A percentile compares a stretch with the other conserved stretches of the same genome.
Conservation (phyloP, 2,113 vertebrate genomes). For the Vulpes lagopus region DNA sequence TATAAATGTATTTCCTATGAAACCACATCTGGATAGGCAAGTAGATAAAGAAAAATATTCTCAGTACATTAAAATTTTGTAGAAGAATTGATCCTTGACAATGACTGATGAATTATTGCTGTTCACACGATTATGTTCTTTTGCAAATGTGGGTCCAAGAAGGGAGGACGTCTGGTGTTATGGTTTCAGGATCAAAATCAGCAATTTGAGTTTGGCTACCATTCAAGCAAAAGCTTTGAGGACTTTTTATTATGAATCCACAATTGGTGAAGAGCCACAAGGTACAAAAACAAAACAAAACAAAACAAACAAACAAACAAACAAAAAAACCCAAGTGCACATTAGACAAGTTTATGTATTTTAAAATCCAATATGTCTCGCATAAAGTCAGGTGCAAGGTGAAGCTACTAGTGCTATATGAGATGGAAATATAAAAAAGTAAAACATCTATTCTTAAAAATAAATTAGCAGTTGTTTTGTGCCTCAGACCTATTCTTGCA, state of each 20-base stretch:
- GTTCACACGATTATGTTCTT: background rate
- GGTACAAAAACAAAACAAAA: background rate
- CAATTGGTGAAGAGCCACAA: background rate
- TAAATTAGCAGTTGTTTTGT: background rate
- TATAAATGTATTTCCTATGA: background rate
- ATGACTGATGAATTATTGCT: background rate
- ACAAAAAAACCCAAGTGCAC: background rate
- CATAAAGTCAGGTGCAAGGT: background rate
- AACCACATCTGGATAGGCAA: background rate
- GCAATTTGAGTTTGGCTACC: background rate
- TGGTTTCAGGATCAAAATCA: background rate
- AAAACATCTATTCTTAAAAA: slow-evolving; percentile 5
- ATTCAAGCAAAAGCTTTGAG: background rate
- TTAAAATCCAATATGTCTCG: background rate
- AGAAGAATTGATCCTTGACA: background rate
- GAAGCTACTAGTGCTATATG: background rate
- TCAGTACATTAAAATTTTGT: background rate
- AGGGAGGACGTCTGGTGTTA: background rate
- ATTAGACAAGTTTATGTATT: background rate
- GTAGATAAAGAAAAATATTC: background rate
- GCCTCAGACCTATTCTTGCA: background rate
- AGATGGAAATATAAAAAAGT: background rate
- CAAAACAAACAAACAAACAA: no score
- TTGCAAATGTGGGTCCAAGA: background rate
- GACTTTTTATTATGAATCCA: background rate